Base-by-base conservation (phyloP, 1,140 invertebrate genomes). In the Leguminivora glycinivorella region DNA sequence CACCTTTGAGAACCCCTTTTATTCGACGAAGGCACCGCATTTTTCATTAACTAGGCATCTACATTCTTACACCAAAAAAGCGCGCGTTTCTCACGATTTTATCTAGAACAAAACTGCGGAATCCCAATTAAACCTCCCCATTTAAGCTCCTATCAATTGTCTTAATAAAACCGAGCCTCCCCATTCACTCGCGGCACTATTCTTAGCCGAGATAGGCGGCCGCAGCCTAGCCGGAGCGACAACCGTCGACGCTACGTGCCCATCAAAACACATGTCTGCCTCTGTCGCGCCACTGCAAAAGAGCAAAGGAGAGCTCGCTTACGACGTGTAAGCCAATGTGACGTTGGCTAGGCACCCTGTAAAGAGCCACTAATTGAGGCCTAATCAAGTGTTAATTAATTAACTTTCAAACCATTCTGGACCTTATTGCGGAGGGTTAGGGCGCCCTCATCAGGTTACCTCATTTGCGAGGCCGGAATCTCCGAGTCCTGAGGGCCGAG, bases 321-420 rank as follows among this genome's bases (percentile, higher is more conserved):
- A n/a, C n/a, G n/a, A n/a, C n/a, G n/a, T n/a, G n/a, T n/a, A n/a
- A n/a, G n/a, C n/a, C n/a, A n/a, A n/a, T n/a, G n/a, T n/a, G n/a
- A n/a, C n/a, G n/a, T n/a, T n/a, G n/a, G n/a, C n/a, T n/a, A n/a
- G n/a, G n/a, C n/a, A n/a, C n/a, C n/a, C 47, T n/a, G 47, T 52
- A 52, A 52, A 52, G 47, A 22, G 47, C 47, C 47, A 52, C 47
- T 52, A 52, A 52, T 52, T 52, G 47, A 17, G 47, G 47, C 47
- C 47, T 52, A 52, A 52, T 52, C 47, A 52, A 52, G 47, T 52
- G 17, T 52, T 52, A 52, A 52, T 52, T 52, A 52, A 52, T 52
- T 22, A 52, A 52, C 47, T 22, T 52, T 52, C 19, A 22, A 52
- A 19, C 6, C 10, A 9, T 52, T 52, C 47, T 52, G 47, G 47